phyloP scores from a whole-genome alignment of 2,888 invertebrate genomes.

The Pristionchus exspectatus region DNA sequence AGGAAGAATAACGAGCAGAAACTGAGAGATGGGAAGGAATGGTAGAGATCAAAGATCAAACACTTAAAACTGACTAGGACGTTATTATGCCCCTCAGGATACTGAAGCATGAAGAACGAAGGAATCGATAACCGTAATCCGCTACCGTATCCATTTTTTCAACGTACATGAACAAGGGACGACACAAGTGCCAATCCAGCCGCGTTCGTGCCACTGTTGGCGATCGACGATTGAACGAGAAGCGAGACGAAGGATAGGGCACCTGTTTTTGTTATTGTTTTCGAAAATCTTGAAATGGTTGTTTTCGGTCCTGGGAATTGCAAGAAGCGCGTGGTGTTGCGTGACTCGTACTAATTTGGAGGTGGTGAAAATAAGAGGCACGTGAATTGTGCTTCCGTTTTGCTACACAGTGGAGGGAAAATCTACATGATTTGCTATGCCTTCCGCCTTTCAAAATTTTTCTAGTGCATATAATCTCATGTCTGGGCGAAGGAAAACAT shows the following conservation, averaged over 20 bases:
- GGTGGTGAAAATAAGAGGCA: neutral
- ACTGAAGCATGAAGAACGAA: no score
- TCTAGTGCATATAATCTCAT: neutral
- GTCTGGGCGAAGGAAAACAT: no score
- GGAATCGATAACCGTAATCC: no score
- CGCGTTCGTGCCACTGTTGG: neutral
- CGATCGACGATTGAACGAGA: slow-evolving; percentile 44
- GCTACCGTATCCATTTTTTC: no score
- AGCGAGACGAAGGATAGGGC: slow-evolving; percentile 52
- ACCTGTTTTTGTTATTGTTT: slow-evolving; percentile 18
- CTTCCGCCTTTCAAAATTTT: neutral
- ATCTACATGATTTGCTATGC: neutral
- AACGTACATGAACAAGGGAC: slow-evolving; percentile 25
- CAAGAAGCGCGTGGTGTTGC: neutral
- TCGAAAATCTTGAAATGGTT: neutral
- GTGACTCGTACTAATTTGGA: neutral
- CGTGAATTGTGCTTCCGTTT: neutral
- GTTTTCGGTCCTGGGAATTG: neutral
- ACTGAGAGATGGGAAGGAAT: slow-evolving; percentile 31
- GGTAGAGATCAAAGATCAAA: neutral
- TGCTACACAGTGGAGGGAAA: neutral
- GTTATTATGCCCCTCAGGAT: no score
- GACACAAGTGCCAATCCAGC: slow-evolving; percentile 15
- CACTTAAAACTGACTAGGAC: no score
- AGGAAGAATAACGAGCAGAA: slow-evolving; percentile 35